Evolutionary conservation across 2,113 vertebrate genomes (phyloP), one percentile per base, ranked within the genome.

Genomic region (Hypanus sabinus): DNA sequence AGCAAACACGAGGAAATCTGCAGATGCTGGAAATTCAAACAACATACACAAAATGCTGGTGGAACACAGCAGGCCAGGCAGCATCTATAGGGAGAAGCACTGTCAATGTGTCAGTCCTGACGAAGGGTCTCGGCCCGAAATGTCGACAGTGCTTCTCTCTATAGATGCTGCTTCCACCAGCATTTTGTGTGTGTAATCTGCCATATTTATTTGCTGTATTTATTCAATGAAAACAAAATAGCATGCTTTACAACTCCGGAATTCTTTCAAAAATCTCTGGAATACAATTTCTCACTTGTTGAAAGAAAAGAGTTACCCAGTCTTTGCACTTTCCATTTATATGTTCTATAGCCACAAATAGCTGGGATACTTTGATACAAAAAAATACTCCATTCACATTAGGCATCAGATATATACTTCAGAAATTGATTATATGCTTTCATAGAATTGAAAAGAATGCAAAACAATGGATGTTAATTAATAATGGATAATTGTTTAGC

Each of bases 231-330:
- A 88, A 65, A 83, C 55, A 83, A 88, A 65, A n/a, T 60, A n/a
- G 4, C 12, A 65, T 24, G 85, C 30, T 30, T 88, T 65, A 88
- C 30, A 88, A 65, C 60, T 62, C 24, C 30, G 57, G 27, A 62
- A 62, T 87, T 60, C 55, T 60, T 87, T 62, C 12, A 65, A 33
- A 83, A 62, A 88, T 0, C 30, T 65, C 60, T 65, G 30, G 30
- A 88, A 88, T 65, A 65, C 8, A 88, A 88, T 88, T 88, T 12
- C 30, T 65, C 14, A 88, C 38, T 85, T 88, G 57, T 79, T 79
- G 76, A 36, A 79, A 8, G 65, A 30, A 24, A 30, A 62, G 5
- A 65, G 27, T n/a, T 12, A 88, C 20, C 57, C 30, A 88, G 14
- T 88, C 57, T n/a, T 27, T 65, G 57, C 5, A 88, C 30, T n/a